Evolutionary conservation across 2,113 vertebrate species (phyloP), one percentile per base, ranked within the genome.

Genomic region (Benitochromis conjunctus): DNA sequence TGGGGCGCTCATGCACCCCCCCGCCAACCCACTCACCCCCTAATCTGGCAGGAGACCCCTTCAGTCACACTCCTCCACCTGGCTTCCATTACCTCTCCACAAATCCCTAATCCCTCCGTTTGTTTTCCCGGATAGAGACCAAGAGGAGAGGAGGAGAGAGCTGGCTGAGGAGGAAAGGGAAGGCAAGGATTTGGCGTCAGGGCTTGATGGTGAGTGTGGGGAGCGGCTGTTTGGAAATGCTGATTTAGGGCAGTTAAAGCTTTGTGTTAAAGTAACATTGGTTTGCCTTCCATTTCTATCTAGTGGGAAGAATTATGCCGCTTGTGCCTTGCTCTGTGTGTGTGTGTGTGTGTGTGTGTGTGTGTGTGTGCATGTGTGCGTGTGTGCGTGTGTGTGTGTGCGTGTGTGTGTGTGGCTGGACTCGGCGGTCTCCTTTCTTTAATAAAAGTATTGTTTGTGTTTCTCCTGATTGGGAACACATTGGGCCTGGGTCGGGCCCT

Each of bases 401-500:
- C 4, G 38, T 46, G 43, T 55, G 83, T 60, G 55, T 83, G 96
- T 92, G 95, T 88, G 95, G 89, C 77, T 81, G 81, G 92, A 92
- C 96, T 96, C 95, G 92, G 93, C 92, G 91, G 91, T 93, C 96
- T 96, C 81, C 86, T 89, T 92, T 88, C 94, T 98, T 98, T 98
- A 98, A 98, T 98, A 98, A 98, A 97, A 94, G 82, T 96, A 96
- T 97, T 98, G 97, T 98, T 98, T 98, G 97, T 97, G 96, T 98
- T 97, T 97, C 95, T 92, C 96, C 96, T 98, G 97, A 98, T 98
- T 98, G 97, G 95, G 97, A 98, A 98, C 98, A 98, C 97, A 98
- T 98, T 98, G 97, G 96, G 96, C 95, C 89, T 80, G 94, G 96
- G 95, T 95, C 95, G 92, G 94, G 93, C 94, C 95, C 85, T 81